These are phyloP conservation scores for Drosophila pandora DNA, from an alignment of 1,140 invertebrate genomes.

Conservation along the genomic window DNA sequence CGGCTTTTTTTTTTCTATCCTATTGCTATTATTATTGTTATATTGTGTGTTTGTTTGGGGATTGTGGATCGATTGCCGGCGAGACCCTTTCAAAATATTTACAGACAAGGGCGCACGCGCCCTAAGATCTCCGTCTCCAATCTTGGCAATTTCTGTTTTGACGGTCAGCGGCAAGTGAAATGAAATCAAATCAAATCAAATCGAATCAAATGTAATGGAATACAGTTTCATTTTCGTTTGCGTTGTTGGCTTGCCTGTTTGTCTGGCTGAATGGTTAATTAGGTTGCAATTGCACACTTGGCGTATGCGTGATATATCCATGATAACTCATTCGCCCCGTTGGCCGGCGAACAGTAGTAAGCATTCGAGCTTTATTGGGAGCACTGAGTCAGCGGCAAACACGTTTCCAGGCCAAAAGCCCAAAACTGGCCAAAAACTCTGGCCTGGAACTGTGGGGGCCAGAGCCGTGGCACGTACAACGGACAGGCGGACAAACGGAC, in stretches of 20 bases:
- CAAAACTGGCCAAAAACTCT: slow-evolving; percentile 48
- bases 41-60: slow-evolving; percentile 19
- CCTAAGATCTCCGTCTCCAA: slow-evolving; percentile 4
- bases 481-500: slow-evolving; percentile 15
- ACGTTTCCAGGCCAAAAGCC: slow-evolving; percentile 65
- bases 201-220: slow-evolving; percentile 7
- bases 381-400: slow-evolving; percentile 62
- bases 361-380: slow-evolving; percentile 1
- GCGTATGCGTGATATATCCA: slow-evolving; percentile 67
- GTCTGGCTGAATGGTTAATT: slow-evolving; percentile 53
- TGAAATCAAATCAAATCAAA: slow-evolving; percentile 13
- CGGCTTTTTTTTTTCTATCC: slow-evolving; percentile 37
- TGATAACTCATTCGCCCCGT: slow-evolving; percentile 36
- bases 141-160: slow-evolving; percentile 25
- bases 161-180: slow-evolving; percentile 34
- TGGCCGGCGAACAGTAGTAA: not conserved
- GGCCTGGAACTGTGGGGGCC: slow-evolving; percentile 43
- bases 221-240: not conserved
- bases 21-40: slow-evolving; percentile 10
- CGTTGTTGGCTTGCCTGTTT: slow-evolving; percentile 5
- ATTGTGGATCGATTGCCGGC: slow-evolving; percentile 12
- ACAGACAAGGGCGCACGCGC: slow-evolving; percentile 51
- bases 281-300: slow-evolving; percentile 54
- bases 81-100: slow-evolving; percentile 74
- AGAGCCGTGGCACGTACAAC: slow-evolving; percentile 8